A percentile compares a stretch with the other conserved stretches of the same genome.
Conservation (phyloP, 1,140 invertebrate genomes). For the Heterodera carotae region DNA sequence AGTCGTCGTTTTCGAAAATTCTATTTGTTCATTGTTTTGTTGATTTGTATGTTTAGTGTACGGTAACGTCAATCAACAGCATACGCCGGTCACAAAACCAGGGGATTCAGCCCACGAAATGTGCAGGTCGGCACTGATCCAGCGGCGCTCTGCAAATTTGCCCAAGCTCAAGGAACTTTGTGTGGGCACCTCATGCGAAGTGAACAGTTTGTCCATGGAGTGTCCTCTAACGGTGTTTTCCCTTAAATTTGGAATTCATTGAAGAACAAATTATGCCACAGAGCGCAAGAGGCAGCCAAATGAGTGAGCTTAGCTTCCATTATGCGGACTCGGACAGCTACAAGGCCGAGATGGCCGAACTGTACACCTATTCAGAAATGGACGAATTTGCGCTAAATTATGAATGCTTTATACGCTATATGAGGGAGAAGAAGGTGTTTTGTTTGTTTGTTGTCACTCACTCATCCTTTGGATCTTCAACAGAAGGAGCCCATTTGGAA, state of each 20-base stretch:
- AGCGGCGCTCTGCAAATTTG: conserved; percentile 58
- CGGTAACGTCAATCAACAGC: background rate
- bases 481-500: conserved; percentile 37
- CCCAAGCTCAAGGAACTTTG: conserved; percentile 57
- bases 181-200: conserved; percentile 15
- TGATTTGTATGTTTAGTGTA: conserved; percentile 6
- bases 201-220: conserved; percentile 26
- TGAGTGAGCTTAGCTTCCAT: conserved; percentile 57
- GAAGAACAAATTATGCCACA: conserved; percentile 25
- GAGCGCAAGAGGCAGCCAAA: conserved; percentile 38
- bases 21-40: conserved; percentile 11
- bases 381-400: conserved; percentile 57
- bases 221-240: background rate
- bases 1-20: background rate
- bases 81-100: background rate
- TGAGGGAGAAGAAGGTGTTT: conserved; percentile 46
- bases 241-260: too few species aligned
- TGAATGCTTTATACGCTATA: conserved; percentile 49
- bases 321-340: conserved; percentile 57
- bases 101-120: conserved; percentile 20
- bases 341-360: conserved; percentile 56
- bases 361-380: conserved; percentile 64
- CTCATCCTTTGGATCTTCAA: too few species aligned
- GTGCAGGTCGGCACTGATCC: conserved; percentile 58
- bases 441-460: background rate